phyloP scores from a whole-genome alignment of 35 echinoderm and acorn worm species.

The Ophioderma brevispina region DNA sequence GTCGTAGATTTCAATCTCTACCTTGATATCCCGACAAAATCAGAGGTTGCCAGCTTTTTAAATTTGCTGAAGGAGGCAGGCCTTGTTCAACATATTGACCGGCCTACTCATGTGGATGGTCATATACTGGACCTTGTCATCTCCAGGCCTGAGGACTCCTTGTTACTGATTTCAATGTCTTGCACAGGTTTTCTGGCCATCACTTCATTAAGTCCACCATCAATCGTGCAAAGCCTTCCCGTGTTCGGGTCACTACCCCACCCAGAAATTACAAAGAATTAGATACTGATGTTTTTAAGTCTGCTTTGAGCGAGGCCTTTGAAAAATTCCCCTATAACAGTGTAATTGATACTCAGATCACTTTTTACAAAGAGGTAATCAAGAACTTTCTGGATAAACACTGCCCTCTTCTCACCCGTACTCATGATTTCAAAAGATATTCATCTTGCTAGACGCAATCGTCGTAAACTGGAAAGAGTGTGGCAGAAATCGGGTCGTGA shows the following conservation, averaged over 20 bases:
- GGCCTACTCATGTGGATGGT: constrained; percentile 36
- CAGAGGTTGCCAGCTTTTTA: constrained; percentile 18
- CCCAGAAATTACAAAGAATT: constrained; percentile 1
- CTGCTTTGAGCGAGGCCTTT: not conserved
- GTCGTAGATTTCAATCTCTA: no score
- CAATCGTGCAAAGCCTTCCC: not conserved
- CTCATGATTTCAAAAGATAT: not conserved
- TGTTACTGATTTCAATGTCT: not conserved
- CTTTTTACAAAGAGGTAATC: no score
- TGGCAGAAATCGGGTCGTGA: no score
- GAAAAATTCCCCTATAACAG: not conserved
- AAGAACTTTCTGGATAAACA: not conserved
- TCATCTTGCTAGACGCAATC: no score
- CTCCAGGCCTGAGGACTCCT: constrained; percentile 25
- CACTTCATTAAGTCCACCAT: not conserved
- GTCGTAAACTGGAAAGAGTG: no score
- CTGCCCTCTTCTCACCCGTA: not conserved
- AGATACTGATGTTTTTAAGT: not conserved
- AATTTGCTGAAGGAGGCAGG: constrained; percentile 1
- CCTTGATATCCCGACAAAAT: constrained; percentile 22
- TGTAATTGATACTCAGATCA: not conserved
- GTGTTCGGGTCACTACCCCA: not conserved
- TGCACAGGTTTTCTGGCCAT: not conserved
- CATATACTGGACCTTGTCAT: constrained; percentile 56
- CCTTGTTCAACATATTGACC: constrained; percentile 20